phyloP scores from a whole-genome alignment of 2,797 vertebrate genomes.

The Argya squamiceps region DNA sequence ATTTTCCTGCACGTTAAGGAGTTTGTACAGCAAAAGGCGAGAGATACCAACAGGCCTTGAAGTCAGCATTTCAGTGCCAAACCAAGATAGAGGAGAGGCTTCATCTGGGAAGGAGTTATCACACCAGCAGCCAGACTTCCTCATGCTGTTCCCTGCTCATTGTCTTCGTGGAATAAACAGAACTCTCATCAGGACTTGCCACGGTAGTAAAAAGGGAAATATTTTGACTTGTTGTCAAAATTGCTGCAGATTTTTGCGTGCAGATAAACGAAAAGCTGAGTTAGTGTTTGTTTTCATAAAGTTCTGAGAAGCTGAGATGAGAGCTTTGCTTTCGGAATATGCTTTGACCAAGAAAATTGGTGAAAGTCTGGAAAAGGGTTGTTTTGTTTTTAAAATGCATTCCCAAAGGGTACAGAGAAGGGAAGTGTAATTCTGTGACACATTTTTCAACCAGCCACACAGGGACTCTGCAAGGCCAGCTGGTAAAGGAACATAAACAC shows the following conservation, averaged over 20 bases:
- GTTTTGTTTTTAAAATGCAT: not conserved
- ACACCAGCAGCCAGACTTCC: not conserved
- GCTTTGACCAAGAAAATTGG: not conserved
- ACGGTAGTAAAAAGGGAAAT: not conserved
- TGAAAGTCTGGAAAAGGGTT: not conserved
- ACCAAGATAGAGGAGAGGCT: not conserved
- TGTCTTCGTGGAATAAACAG: not conserved
- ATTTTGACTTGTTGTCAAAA: not conserved
- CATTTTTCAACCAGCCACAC: not conserved
- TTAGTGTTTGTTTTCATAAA: not conserved
- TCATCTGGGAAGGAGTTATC: not conserved
- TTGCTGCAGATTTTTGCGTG: not conserved
- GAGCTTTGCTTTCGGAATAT: not conserved
- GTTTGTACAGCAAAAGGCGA: slow-evolving; percentile 37
- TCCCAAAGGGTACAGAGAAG: not conserved
- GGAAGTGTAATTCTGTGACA: not conserved
- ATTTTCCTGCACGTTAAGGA: slow-evolving; percentile 22
- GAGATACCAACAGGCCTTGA: slow-evolving; percentile 30
- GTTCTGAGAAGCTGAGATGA: not conserved
- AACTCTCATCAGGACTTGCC: not conserved
- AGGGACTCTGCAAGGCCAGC: not conserved
- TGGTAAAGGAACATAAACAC: not conserved
- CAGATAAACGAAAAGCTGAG: not conserved
- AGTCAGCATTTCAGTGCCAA: slow-evolving; percentile 1
- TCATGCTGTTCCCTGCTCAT: not conserved